Percentiles rank a stretch among this genome's conserved stretches.
phyloP scores from a whole-genome alignment of 1,140 invertebrate species.

The Melitaea cinxia region DNA sequence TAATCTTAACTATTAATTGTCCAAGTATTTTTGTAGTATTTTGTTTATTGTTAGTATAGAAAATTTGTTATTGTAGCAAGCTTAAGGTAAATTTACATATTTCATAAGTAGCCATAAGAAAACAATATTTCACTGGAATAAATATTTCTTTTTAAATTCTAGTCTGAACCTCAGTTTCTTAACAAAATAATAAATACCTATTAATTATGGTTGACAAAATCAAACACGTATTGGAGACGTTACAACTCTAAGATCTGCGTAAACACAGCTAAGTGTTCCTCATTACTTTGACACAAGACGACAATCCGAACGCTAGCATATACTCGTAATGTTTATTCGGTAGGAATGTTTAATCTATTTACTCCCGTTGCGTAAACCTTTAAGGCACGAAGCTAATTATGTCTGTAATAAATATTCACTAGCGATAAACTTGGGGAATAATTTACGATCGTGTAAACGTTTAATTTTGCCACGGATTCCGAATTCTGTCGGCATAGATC shows the following conservation, averaged over 20 bases:
- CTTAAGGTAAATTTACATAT: no score
- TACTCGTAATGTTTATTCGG: conserved; percentile 12
- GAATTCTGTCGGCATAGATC: conserved; percentile 40
- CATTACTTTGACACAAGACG: conserved; percentile 43
- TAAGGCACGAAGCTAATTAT: conserved; percentile 69
- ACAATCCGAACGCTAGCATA: conserved; percentile 24
- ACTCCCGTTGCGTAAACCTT: conserved; percentile 59
- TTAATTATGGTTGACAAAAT: not conserved
- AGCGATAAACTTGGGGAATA: conserved; percentile 72
- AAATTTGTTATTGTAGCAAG: no score
- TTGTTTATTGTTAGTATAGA: no score
- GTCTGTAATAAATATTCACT: conserved; percentile 74
- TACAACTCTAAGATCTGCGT: not conserved
- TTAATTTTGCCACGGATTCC: conserved; percentile 62
- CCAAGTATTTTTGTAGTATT: no score
- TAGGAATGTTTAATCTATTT: conserved; percentile 61
- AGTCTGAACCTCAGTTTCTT: no score
- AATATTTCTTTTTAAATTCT: no score
- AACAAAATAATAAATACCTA: no score
- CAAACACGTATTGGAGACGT: not conserved
- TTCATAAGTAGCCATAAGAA: no score
- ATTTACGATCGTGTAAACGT: conserved; percentile 73
- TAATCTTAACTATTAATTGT: no score
- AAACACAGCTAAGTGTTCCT: conserved; percentile 33
- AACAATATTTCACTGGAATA: no score